Base-by-base conservation (phyloP, 2,113 vertebrate species). In the Lophochroa leadbeateri region DNA sequence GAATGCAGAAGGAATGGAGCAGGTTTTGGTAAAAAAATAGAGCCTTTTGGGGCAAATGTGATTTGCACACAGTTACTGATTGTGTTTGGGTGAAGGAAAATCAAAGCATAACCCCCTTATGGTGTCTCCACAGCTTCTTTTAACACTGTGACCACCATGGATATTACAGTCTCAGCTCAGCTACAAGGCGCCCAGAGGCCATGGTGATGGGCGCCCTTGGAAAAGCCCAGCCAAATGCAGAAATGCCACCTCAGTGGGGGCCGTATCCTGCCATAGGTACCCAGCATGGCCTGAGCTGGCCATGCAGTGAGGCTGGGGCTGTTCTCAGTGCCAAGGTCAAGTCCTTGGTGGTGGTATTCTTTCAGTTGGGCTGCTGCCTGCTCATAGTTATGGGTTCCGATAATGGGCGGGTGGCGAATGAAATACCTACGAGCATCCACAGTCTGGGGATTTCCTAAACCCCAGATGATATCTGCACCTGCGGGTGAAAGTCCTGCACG, bases 111-210 rank as follows among this genome's bases (percentile, higher is more conserved):
- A 41, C 8, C 9, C 20, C 2, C 1, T 53, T 37, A 8, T 0
- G 2, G 43, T 23, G 16, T 24, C 35, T 43, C 37, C 2, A 1
- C 82, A 27, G 43, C 33, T 49, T 35, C 61, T n/a, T 41, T 4
- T 13, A 5, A 19, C 0, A 0, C 74, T 17, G 47, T 6, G 44
- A 17, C 2, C 5, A 18, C 21, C 37, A 1, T 0, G 29, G 49
- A 4, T 21, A 47, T 43, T 2, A 4, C 9, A 3, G 1, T 1
- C 31, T 15, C 15, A 8, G 46, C n/a, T 19, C 1, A 4, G 23
- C 55, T 27, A 3, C 19, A 7, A 6, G 44, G 23, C 0, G 4
- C 72, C 58, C 61, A 11, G 35, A 68, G 29, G 37, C 46, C 47
- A 9, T 0, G 2, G 74, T 50, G 86, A 52, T 20, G 33, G 75